phyloP scores from a whole-genome alignment of 2,888 invertebrate species.

The Chymomyza amoena region DNA sequence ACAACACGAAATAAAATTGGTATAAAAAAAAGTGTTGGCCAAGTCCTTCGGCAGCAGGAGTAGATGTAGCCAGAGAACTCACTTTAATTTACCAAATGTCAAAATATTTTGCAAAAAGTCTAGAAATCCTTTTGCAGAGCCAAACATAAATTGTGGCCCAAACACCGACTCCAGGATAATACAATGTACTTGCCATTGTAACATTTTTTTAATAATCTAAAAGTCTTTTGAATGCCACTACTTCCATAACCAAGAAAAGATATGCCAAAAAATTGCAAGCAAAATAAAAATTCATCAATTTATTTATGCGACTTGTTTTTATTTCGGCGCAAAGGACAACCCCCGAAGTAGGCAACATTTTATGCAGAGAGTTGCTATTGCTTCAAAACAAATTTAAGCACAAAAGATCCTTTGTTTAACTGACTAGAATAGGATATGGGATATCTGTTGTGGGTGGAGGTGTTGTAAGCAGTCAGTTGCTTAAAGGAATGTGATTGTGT shows the following conservation, averaged over 20 bases:
- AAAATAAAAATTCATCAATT: slow-evolving; percentile 56
- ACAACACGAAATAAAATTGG: neutral
- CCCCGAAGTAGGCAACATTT: slow-evolving; percentile 40
- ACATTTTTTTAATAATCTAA: slow-evolving; percentile 65
- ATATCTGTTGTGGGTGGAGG: slow-evolving; percentile 1
- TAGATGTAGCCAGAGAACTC: slow-evolving; percentile 32
- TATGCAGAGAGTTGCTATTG: slow-evolving; percentile 20
- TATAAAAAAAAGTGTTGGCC: neutral
- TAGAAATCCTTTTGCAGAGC: slow-evolving; percentile 15
- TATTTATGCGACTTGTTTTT: slow-evolving; percentile 20
- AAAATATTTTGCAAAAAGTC: slow-evolving; percentile 35
- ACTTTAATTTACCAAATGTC: slow-evolving; percentile 67
- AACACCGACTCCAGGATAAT: neutral
- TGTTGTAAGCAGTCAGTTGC: slow-evolving; percentile 15
- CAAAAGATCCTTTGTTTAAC: slow-evolving; percentile 39
- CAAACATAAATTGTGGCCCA: neutral
- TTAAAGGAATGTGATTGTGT: slow-evolving; percentile 8
- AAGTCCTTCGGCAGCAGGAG: slow-evolving; percentile 9
- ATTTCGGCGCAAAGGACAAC: slow-evolving; percentile 34
- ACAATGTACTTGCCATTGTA: slow-evolving; percentile 29
- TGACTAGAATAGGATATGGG: slow-evolving; percentile 25
- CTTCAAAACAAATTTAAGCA: slow-evolving; percentile 40
- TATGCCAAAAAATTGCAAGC: slow-evolving; percentile 3
- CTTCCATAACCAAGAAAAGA: slow-evolving; percentile 28
- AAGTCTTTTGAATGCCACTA: slow-evolving; percentile 55